Evolutionary conservation across 2,888 invertebrate species (phyloP), one percentile per base, ranked within the genome.

Genomic region (Diplazon laetatorius): DNA sequence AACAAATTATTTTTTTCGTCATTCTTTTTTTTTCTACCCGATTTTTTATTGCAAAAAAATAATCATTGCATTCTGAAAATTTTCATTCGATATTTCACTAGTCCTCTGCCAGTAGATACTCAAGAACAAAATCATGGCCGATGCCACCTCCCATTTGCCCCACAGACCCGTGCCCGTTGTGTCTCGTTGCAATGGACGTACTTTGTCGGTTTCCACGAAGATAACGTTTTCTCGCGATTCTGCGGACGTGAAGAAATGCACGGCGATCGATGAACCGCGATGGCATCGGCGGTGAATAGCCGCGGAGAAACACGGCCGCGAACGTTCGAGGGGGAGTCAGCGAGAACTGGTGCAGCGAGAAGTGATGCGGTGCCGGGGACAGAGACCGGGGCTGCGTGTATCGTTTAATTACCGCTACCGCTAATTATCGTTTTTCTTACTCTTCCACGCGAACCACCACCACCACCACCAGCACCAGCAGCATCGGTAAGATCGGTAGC

Each of bases 341-440:
- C n/a, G 25, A 48, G 37, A 39, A 39, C 12, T 62, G 55, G 55
- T 55, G 55, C 55, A 55, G 37, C 39, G 22, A n/a, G 35, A 42
- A 60, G 68, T 42, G 68, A 60, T 68, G 74, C 46, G 42, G 39
- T 48, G 57, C 71, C 55, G 66, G 52, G 65, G 62, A 69, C 77
- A 78, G 63, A n/a, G n/a, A n/a, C 68, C 39, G 50, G 69, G 69
- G 69, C 69, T 75, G 72, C 78, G 72, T 78, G 76, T 82, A 73
- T 76, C 82, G 82, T 84, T 87, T 85, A 87, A 87, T 87, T 87
- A 84, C 82, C 76, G 65, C 82, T 79, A 83, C 83, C 83, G 82
- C 83, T 86, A 87, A 86, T 87, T 86, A 84, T 76, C 78, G 71
- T 87, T 87, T 87, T 85, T 85, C 66, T 71, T 46, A 50, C 77